Evolutionary conservation across 1,140 invertebrate genomes (phyloP).

Genomic region (Conopomorpha cramerella): DNA sequence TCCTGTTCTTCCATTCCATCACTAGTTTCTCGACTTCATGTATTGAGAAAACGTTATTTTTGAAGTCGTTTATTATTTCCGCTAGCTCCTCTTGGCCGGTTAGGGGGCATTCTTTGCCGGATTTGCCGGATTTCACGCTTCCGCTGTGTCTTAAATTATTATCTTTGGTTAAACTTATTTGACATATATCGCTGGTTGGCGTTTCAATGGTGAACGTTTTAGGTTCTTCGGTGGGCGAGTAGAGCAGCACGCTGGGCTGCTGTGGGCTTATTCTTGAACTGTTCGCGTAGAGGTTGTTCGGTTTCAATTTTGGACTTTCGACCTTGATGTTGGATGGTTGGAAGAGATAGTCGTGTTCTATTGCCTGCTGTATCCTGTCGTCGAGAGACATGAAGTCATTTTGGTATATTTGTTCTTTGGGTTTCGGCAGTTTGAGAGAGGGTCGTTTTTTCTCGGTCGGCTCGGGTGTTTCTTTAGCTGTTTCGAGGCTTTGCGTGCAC

Average conservation of each 20-base stretch:
- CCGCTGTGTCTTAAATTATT: constrained; percentile 28
- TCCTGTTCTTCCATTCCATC: constrained; percentile 81
- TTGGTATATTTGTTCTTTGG: constrained; percentile 48
- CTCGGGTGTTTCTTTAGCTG: constrained; percentile 19
- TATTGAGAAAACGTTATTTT: constrained; percentile 85
- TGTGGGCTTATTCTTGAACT: constrained; percentile 45
- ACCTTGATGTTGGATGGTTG: constrained; percentile 66
- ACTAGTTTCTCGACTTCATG: constrained; percentile 82
- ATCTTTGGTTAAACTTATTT: constrained; percentile 49
- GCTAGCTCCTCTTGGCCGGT: constrained; percentile 74
- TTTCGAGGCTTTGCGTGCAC: constrained; percentile 50
- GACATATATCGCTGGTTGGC: constrained; percentile 50
- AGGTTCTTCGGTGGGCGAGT: constrained; percentile 47
- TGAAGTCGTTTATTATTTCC: constrained; percentile 88
- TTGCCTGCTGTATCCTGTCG: constrained; percentile 48
- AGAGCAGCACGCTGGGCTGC: constrained; percentile 40
- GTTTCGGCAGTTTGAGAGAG: constrained; percentile 33
- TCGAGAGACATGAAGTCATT: constrained; percentile 36
- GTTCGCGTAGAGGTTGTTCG: constrained; percentile 48
- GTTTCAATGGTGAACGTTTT: constrained; percentile 47
- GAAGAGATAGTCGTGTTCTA: constrained; percentile 62
- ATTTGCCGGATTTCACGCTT: constrained; percentile 43
- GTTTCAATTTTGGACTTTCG: constrained; percentile 46
- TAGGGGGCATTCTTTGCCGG: constrained; percentile 28
- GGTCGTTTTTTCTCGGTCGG: constrained; percentile 28